A percentile compares a stretch with the other conserved stretches of the same genome.
These are phyloP conservation scores for Drosophila ironensis DNA, from an alignment of 1,140 invertebrate species.

Conservation along the genomic window DNA sequence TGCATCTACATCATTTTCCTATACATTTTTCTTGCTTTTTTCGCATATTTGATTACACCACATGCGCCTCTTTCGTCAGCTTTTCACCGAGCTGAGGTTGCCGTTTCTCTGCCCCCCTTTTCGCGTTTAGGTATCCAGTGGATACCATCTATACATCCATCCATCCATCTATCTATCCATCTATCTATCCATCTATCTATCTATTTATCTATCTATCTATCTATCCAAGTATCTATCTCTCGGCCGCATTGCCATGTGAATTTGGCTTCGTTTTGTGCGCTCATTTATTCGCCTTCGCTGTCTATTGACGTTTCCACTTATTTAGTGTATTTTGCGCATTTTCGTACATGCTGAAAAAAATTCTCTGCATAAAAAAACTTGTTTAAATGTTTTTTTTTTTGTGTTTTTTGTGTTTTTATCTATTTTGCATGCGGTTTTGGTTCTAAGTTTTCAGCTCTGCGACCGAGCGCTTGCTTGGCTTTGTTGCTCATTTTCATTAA, in stretches of 20 bases:
- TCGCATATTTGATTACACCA: conserved; percentile 69
- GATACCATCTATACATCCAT: conserved; percentile 1
- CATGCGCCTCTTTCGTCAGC: conserved; percentile 49
- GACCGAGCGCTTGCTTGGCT: conserved; percentile 51
- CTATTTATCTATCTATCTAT: background rate
- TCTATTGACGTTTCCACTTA: conserved; percentile 75
- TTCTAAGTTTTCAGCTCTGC: conserved; percentile 17
- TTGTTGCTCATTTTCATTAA: conserved; percentile 80
- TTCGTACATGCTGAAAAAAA: conserved; percentile 65
- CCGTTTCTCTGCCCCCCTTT: background rate
- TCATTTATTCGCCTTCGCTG: conserved; percentile 48
- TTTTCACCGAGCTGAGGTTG: conserved; percentile 39
- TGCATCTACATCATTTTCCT: conserved; percentile 48
- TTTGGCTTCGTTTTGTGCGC: conserved; percentile 58
- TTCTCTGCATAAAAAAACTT: conserved; percentile 56
- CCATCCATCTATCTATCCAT: too few species aligned
- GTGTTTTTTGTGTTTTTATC: too few species aligned
- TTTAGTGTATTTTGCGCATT: conserved; percentile 78
- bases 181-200: conserved; percentile 4
- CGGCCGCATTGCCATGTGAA: conserved; percentile 34
- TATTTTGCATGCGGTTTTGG: conserved; percentile 65
- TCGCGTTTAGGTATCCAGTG: background rate
- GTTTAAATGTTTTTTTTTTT: conserved; percentile 42
- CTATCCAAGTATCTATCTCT: background rate
- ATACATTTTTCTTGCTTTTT: conserved; percentile 41